Conservation (phyloP, 2,797 vertebrate genomes). For the Eulemur albifrons region DNA sequence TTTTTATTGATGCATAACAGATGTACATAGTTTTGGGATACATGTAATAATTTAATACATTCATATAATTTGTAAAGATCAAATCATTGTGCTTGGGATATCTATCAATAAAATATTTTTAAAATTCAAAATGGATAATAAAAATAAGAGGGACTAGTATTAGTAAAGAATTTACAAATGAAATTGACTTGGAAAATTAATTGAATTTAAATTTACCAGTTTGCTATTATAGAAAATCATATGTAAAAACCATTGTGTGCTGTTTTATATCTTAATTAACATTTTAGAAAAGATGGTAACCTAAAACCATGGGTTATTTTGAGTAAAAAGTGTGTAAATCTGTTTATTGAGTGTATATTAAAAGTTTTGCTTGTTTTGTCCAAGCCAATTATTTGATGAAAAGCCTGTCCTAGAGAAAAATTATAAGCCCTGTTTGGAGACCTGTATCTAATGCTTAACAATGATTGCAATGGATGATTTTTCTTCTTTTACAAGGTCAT, state of each 20-base stretch:
- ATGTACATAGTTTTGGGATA: too few relatives aligned
- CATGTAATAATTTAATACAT: too few relatives aligned
- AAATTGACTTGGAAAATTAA: conserved; percentile 64
- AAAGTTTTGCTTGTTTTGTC: neutral
- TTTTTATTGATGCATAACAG: neutral
- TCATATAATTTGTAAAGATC: neutral
- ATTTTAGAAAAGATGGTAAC: conserved; percentile 56
- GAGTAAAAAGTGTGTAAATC: neutral
- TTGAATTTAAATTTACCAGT: neutral
- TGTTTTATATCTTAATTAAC: conserved; percentile 46
- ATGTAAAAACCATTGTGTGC: conserved; percentile 41
- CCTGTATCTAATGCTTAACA: neutral
- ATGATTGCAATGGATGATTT: neutral
- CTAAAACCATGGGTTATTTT: conserved; percentile 43
- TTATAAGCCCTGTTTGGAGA: neutral
- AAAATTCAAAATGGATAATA: neutral
- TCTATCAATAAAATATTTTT: neutral
- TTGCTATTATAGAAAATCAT: neutral
- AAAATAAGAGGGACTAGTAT: neutral
- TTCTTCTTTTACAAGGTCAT: neutral
- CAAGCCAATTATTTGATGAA: neutral
- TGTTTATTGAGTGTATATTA: neutral
- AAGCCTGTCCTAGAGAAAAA: neutral
- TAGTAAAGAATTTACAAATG: conserved; percentile 37
- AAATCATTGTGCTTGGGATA: neutral